phyloP scores from a whole-genome alignment of 1,140 invertebrate species.

The Bombus soroeensis region DNA sequence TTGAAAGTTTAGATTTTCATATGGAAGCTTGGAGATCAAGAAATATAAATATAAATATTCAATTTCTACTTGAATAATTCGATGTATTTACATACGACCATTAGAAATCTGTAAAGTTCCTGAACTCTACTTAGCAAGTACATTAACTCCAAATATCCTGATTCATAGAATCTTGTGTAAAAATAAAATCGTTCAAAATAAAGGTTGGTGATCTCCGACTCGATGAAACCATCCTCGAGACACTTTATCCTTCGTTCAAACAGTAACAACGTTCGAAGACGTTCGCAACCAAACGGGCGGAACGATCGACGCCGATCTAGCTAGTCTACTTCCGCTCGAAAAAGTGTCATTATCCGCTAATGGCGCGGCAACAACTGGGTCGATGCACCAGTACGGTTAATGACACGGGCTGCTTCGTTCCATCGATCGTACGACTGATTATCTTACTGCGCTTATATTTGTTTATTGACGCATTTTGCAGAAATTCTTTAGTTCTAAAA shows the following conservation, averaged over 20 bases:
- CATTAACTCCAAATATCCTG: too few relatives aligned
- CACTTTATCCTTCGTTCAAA: neutral
- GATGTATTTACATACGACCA: too few relatives aligned
- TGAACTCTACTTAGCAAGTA: too few relatives aligned
- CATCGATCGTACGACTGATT: constrained; percentile 4
- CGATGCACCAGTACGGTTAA: constrained; percentile 60
- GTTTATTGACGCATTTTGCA: neutral
- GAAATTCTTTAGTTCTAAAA: neutral
- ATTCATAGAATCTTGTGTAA: neutral
- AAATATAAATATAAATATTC: too few relatives aligned
- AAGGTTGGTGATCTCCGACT: neutral
- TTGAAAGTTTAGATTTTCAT: too few relatives aligned
- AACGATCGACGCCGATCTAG: constrained; percentile 59
- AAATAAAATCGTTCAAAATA: neutral
- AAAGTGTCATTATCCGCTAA: constrained; percentile 69
- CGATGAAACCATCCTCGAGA: too few relatives aligned
- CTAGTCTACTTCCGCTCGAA: constrained; percentile 49
- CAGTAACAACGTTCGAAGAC: neutral
- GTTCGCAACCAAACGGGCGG: constrained; percentile 22
- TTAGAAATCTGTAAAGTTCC: too few relatives aligned
- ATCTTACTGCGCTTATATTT: constrained; percentile 18
- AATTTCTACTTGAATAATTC: too few relatives aligned
- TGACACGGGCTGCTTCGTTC: constrained; percentile 59
- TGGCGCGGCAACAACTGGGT: constrained; percentile 64
- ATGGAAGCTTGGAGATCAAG: too few relatives aligned